Evolutionary conservation across 2,113 vertebrate genomes (phyloP).

Genomic region (Microcebus murinus): DNA sequence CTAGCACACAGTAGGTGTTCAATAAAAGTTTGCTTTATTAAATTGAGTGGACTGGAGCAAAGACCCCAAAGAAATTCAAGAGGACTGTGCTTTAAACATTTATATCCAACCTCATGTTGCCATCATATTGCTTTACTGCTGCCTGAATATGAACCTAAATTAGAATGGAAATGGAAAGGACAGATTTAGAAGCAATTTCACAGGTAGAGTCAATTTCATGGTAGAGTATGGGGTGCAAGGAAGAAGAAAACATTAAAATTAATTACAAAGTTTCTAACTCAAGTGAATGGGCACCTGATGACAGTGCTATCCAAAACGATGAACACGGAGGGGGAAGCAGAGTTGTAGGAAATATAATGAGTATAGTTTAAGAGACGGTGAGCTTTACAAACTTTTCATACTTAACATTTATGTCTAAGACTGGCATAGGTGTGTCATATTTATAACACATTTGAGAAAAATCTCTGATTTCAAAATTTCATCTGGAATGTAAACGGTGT

Average conservation of each 20-base stretch:
- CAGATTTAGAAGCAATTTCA: slow-evolving; percentile 13
- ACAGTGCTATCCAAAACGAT: slow-evolving; percentile 4
- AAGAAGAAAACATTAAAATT: slow-evolving; percentile 17
- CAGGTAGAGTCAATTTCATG: background rate
- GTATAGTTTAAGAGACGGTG: background rate
- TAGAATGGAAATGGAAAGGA: slow-evolving; percentile 2
- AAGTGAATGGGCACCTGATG: background rate
- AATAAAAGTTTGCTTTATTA: slow-evolving; percentile 30
- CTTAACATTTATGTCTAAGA: background rate
- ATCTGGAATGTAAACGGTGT: slow-evolving; percentile 65
- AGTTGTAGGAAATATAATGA: slow-evolving; percentile 3
- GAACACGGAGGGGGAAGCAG: background rate
- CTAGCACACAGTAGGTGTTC: background rate
- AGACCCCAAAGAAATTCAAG: background rate
- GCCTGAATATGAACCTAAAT: slow-evolving; percentile 33
- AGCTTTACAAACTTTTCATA: slow-evolving; percentile 47
- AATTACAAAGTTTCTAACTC: slow-evolving; percentile 13
- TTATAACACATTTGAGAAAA: slow-evolving; percentile 56
- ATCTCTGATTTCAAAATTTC: slow-evolving; percentile 62
- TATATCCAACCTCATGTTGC: background rate
- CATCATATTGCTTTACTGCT: background rate
- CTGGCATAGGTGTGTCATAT: background rate
- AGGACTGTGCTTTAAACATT: slow-evolving; percentile 14
- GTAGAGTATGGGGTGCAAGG: background rate
- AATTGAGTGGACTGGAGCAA: slow-evolving; percentile 3